Evolutionary conservation across 2,888 invertebrate species (phyloP), one percentile per base, ranked within the genome.

Genomic region (Drosophila demipolita): DNA sequence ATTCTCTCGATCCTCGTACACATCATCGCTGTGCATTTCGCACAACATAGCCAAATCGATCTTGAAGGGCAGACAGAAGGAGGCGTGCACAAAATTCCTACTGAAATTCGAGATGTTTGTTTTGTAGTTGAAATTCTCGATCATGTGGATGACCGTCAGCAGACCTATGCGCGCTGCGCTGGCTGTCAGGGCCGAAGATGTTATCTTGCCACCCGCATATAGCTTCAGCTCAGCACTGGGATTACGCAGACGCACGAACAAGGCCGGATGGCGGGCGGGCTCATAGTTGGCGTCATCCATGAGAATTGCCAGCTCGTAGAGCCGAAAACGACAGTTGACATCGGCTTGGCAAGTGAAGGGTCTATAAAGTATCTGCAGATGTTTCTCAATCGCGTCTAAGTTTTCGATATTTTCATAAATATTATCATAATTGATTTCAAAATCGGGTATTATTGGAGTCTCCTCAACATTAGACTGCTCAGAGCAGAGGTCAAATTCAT

Each of bases 1-100:
- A 1, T 15, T 35, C 12, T 69, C 59, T 0, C 45, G 57, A 57
- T 87, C 82, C 0, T 50, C 50, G 0, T 63, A 66, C 0, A 82
- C 72, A 1, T 67, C 35, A 2, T 62, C 68, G 42, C 33, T 11
- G 11, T 87, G 67, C 40, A 59, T 8, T 9, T 73, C 65, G 8
- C 42, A 40, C 17, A 86, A 55, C 57, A 72, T 35, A 1, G 73
- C 57, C 45, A 86, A 45, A 49, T 86, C 74, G 7, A 86, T 40
- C 38, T 80, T 84, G 33, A 86, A 86, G n/a, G 85, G 85, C 65
- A 86, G 59, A 17, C 71, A 76, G 8, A 86, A 87, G 1, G 85
- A 80, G 45, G 85, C 85, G 32, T 78, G 67, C 2, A 86, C 83
- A 11, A 70, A 66, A 29, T 77, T 89, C 66, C 67, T 80, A 9